Evolutionary conservation across 2,888 invertebrate genomes (phyloP).

Genomic region (Meandrusa payeni): DNA sequence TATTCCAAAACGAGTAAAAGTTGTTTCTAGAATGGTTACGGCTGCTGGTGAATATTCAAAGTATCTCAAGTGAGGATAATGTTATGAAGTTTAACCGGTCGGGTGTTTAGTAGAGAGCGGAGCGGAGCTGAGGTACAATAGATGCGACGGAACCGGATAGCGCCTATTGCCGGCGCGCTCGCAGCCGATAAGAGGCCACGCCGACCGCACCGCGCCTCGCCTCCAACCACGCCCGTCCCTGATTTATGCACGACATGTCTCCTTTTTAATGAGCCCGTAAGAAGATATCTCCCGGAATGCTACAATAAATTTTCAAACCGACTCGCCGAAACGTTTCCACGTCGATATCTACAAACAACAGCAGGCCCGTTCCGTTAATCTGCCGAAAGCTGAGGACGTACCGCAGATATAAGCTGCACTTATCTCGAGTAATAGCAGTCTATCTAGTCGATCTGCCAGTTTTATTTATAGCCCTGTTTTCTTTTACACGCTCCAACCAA

Average conservation of each 20-base stretch:
- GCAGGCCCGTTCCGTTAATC: constrained; percentile 73
- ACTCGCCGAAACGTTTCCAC: constrained; percentile 69
- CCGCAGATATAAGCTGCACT: constrained; percentile 74
- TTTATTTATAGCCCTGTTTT: constrained; percentile 80
- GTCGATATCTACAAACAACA: constrained; percentile 78
- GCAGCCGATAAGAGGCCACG: constrained; percentile 62
- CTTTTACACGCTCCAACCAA: constrained; percentile 79
- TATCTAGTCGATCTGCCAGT: constrained; percentile 79
- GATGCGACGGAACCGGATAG: constrained; percentile 77
- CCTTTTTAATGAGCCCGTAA: constrained; percentile 80
- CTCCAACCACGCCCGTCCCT: constrained; percentile 52
- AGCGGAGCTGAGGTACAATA: constrained; percentile 51
- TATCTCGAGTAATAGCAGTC: constrained; percentile 78
- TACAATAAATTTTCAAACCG: constrained; percentile 73
- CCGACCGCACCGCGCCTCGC: constrained; percentile 44
- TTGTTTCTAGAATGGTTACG: constrained; percentile 1
- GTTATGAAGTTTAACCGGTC: constrained; percentile 59
- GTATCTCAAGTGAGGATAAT: constrained; percentile 59
- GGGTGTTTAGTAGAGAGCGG: constrained; percentile 42
- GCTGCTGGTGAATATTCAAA: constrained; percentile 33
- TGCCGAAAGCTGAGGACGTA: constrained; percentile 66
- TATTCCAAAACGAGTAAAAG: constrained; percentile 4
- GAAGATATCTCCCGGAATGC: constrained; percentile 75
- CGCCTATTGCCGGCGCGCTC: constrained; percentile 74
- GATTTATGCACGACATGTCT: constrained; percentile 80